Conservation (phyloP, 2,797 vertebrate genomes). For the Sebastes taczanowskii region DNA sequence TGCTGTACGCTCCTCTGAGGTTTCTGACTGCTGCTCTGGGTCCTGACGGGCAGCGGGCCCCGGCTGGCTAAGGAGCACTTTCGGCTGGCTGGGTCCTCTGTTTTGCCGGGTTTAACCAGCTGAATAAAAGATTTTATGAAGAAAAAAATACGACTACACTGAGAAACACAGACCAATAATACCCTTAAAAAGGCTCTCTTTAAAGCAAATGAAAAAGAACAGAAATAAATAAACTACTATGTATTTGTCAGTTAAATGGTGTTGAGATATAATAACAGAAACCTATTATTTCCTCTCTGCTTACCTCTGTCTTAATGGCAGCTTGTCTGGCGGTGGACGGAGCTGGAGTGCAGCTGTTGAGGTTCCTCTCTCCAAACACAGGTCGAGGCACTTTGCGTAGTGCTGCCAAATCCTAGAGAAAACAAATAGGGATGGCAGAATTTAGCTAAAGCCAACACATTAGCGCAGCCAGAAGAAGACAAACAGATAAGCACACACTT, state of each 20-base stretch:
- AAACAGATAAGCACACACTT: background rate
- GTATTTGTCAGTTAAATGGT: background rate
- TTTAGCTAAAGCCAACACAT: background rate
- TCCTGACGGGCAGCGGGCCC: slow-evolving; percentile 75
- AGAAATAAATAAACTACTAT: background rate
- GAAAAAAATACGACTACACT: background rate
- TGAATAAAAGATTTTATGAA: slow-evolving; percentile 58
- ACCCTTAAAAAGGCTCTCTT: background rate
- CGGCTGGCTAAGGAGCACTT: slow-evolving; percentile 80
- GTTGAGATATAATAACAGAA: background rate
- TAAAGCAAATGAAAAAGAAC: background rate
- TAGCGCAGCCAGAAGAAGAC: background rate
- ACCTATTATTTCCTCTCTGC: background rate
- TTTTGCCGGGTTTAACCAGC: slow-evolving; percentile 83
- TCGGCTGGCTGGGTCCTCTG: slow-evolving; percentile 78
- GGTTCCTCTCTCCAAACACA: slow-evolving; percentile 96
- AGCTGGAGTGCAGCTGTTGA: slow-evolving; percentile 86
- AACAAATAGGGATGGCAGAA: slow-evolving; percentile 49
- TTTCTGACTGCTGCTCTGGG: slow-evolving; percentile 72
- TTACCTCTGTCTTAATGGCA: slow-evolving; percentile 83
- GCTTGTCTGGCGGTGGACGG: slow-evolving; percentile 74
- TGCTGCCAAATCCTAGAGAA: slow-evolving; percentile 84
- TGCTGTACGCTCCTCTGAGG: slow-evolving; percentile 79
- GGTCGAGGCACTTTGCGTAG: slow-evolving; percentile 86
- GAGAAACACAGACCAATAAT: background rate